Evolutionary conservation across 2,888 invertebrate species (phyloP), one percentile per base, ranked within the genome.

Genomic region (Congeria kusceri): DNA sequence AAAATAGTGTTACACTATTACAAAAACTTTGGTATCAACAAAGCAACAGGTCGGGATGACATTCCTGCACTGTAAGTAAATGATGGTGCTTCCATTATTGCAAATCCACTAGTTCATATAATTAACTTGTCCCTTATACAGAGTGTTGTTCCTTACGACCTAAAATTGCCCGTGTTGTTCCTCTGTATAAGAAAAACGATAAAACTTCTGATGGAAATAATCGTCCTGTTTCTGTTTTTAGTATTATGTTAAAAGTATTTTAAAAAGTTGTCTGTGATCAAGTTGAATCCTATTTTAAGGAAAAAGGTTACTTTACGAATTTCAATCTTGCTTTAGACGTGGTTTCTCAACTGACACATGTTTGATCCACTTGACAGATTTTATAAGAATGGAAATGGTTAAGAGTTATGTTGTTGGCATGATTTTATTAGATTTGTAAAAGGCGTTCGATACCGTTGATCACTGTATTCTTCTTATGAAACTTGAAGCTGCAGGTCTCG

Each of bases 171-270:
- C 29, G 44, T 27, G 71, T 71, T 23, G 56, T 71, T 7, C 71
- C 71, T 18, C n/a, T 71, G n/a, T 71, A 53, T 71, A 71, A 70
- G 53, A 70, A 70, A 29, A 62, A 70, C 32, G 69, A 62, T 27
- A 61, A 15, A 56, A 15, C 23, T 39, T 11, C 20, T 25, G 32
- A 27, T n/a, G 65, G 53, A 2, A 65, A 65, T 27, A 49, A 49
- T 29, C 65, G 65, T 11, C 65, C 65, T 49, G n/a, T 39, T 11
- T 39, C 39, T 15, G 15, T 39, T 13, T 15, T 39, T 1, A 39
- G 39, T 39, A 39, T 39, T 15, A 39, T 39, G 15, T 39, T 15
- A 13, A 39, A 39, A 15, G 39, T 39, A 13, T 39, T 39, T 39
- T 11, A 39, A 39, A 39, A 15, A 15, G 39, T 39, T 39, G 39